Percentiles rank a stretch among this genome's conserved stretches.
Conservation (phyloP, 2,888 invertebrate species). For the Drosophila prostipennis region DNA sequence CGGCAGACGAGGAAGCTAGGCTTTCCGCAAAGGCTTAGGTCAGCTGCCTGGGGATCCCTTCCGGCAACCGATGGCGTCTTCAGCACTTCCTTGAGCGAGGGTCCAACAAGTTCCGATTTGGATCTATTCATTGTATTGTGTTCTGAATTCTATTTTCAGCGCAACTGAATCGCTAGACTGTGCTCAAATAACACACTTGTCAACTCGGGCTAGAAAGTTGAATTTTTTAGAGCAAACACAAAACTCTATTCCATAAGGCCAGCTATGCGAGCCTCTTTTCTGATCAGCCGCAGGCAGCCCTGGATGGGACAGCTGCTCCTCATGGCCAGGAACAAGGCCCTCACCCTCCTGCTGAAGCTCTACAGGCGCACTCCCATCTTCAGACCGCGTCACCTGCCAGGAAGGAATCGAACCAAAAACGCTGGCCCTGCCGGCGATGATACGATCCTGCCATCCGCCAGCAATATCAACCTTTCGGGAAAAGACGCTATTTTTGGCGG, state of each 20-base stretch:
- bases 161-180: not conserved
- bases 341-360: conserved; percentile 4
- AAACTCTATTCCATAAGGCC: not conserved
- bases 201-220: not conserved
- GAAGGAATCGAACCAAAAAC: not conserved
- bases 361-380: not conserved
- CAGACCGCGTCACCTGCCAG: not conserved
- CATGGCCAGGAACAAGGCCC: not conserved
- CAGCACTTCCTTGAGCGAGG: not conserved
- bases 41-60: not conserved
- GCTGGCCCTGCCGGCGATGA: not conserved
- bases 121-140: conserved; percentile 5
- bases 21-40: conserved; percentile 5
- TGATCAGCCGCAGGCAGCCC: not conserved
- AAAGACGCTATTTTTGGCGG: not conserved
- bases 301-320: not conserved
- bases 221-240: not conserved
- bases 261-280: conserved; percentile 1
- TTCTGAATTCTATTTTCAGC: not conserved
- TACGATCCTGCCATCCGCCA: not conserved
- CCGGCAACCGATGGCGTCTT: not conserved
- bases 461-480: not conserved
- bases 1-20: conserved; percentile 35
- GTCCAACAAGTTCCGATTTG: not conserved
- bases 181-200: not conserved